These are phyloP conservation scores for Orientallactaga sibirica DNA, from an alignment of 2,797 vertebrate genomes.

Conservation along the genomic window DNA sequence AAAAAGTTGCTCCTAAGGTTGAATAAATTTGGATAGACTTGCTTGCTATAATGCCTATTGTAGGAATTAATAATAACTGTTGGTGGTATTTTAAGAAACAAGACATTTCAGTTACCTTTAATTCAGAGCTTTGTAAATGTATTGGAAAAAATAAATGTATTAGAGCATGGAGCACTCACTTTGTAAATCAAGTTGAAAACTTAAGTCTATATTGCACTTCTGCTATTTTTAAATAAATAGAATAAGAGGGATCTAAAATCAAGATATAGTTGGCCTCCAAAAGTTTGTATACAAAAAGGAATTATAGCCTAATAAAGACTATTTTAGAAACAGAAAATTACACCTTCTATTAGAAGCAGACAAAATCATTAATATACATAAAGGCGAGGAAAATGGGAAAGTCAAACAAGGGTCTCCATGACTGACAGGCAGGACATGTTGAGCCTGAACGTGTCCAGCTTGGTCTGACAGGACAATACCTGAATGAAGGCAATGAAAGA, in stretches of 20 bases:
- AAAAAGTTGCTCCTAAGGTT: not conserved
- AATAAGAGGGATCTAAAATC: conserved; percentile 31
- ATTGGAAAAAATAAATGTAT: not conserved
- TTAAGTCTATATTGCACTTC: conserved; percentile 8
- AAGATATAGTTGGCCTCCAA: not conserved
- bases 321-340: not conserved
- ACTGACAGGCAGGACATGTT: not conserved
- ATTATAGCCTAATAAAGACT: not conserved
- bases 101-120: conserved; percentile 37
- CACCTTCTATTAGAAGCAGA: not conserved
- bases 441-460: not conserved
- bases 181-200: conserved; percentile 12
- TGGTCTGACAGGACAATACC: not conserved
- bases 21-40: conserved; percentile 12
- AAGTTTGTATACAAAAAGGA: not conserved
- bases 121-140: not conserved
- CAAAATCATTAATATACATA: not conserved
- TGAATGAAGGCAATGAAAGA: not conserved
- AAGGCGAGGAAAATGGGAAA: not conserved
- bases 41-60: not conserved
- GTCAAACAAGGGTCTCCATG: not conserved
- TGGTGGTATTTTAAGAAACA: conserved; percentile 8
- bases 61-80: conserved; percentile 39
- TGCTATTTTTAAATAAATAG: conserved; percentile 53
- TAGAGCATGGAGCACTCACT: not conserved